Conservation (phyloP, 2,888 invertebrate species). For the Mystacides longicornis region DNA sequence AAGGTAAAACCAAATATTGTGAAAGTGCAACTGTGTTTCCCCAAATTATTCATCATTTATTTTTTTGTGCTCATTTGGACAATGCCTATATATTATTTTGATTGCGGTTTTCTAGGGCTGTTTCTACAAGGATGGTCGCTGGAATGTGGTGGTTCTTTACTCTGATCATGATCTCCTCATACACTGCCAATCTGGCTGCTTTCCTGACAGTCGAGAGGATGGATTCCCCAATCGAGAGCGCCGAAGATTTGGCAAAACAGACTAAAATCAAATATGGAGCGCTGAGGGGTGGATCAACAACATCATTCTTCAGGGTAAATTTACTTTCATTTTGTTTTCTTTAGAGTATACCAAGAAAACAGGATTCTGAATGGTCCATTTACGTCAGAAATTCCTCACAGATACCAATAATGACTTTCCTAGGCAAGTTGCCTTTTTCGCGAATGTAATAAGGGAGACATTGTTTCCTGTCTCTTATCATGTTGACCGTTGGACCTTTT, state of each 20-base stretch:
- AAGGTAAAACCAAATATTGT: no score
- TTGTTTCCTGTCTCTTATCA: no score
- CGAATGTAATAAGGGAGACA: no score
- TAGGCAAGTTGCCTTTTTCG: no score
- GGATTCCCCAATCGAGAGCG: constrained; percentile 92
- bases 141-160: constrained; percentile 97
- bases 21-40: no score
- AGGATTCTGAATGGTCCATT: no score
- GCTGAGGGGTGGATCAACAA: constrained; percentile 86
- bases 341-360: neutral
- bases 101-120: constrained; percentile 60
- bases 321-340: no score
- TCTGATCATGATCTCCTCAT: constrained; percentile 91
- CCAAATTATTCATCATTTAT: no score
- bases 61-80: neutral
- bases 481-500: no score
- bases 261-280: constrained; percentile 96
- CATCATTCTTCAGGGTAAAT: constrained; percentile 84
- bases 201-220: constrained; percentile 88
- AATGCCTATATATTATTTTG: neutral
- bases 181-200: constrained; percentile 92
- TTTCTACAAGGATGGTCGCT: constrained; percentile 81
- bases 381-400: no score
- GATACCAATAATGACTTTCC: no score
- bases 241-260: constrained; percentile 93